A percentile compares a stretch with the other conserved stretches of the same genome.
Conservation (phyloP, 2,797 vertebrate genomes). For the Tapera naevia region DNA sequence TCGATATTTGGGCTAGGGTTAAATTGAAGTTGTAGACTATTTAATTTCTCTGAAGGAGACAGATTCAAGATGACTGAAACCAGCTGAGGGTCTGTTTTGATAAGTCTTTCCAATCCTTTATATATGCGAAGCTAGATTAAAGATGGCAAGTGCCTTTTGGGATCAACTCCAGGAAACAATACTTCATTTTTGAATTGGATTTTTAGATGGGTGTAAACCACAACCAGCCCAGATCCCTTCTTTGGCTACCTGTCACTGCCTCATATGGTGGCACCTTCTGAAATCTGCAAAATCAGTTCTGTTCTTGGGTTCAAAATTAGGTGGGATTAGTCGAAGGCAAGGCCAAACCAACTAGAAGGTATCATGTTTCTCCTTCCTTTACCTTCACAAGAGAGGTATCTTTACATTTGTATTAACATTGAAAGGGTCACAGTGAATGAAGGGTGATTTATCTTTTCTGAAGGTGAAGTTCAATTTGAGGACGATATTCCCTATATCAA, state of each 20-base stretch:
- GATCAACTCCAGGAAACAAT: not conserved
- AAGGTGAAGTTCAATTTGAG: not conserved
- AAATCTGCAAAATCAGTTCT: not conserved
- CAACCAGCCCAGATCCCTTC: not conserved
- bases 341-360: not conserved
- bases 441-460: not conserved
- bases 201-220: not conserved
- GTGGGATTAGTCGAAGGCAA: not conserved
- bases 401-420: not conserved
- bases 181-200: not conserved
- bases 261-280: not conserved
- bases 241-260: not conserved
- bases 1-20: not conserved
- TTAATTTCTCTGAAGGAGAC: not conserved
- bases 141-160: not conserved
- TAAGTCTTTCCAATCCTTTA: not conserved
- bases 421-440: not conserved
- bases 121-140: not conserved
- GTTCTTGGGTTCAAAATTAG: not conserved
- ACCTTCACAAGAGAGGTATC: not conserved
- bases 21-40: not conserved
- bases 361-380: not conserved
- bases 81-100: not conserved
- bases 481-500: not conserved
- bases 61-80: not conserved